Base-by-base conservation (phyloP, 2,797 vertebrate genomes). In the Brachymystax lenok region DNA sequence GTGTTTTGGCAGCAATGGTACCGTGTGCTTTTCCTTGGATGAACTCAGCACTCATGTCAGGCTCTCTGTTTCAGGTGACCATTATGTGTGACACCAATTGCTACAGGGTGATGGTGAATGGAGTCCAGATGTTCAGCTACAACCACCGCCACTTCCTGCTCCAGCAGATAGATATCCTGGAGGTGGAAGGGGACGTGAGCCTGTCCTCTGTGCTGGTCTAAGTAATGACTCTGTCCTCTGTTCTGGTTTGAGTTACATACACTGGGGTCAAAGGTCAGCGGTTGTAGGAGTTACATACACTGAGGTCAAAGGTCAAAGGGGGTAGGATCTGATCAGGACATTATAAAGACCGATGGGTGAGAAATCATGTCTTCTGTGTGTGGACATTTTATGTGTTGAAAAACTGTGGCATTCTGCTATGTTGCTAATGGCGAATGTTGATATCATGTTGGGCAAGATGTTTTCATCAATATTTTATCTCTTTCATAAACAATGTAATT, bases 51-150 rank as follows among this genome's bases (percentile, higher is more conserved):
- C 50, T 71, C 69, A 52, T 68, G 13, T 19, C 14, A 28, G 13
- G 28, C 10, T 50, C 6, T 73, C 21, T 67, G 14, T 75, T 77
- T 56, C 77, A 93, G 92, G 67, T 93, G 46, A 77, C 71, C 64
- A 90, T 93, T 61, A 0, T 27, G 5, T 92, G 92, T 40, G 89
- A 94, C 19, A 4, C 35, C 3, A 50, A 33, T 2, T 67, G 80
- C 78, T 77, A 88, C 83, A 86, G 12, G 74, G 85, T 91, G 69
- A 21, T 83, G 0, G 76, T 91, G 79, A 83, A 91, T 0, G 85
- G 90, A 0, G 70, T 75, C 2, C 88, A 90, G 24, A 75, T 80
- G 67, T 82, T 83, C 52, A 88, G 85, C 1, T 90, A 87, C 54
- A 24, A 17, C 59, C 85, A 87, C 30, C 80, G 88, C 12, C 5